Base-by-base conservation (phyloP, 2,113 vertebrate genomes). In the Barbus barbus region DNA sequence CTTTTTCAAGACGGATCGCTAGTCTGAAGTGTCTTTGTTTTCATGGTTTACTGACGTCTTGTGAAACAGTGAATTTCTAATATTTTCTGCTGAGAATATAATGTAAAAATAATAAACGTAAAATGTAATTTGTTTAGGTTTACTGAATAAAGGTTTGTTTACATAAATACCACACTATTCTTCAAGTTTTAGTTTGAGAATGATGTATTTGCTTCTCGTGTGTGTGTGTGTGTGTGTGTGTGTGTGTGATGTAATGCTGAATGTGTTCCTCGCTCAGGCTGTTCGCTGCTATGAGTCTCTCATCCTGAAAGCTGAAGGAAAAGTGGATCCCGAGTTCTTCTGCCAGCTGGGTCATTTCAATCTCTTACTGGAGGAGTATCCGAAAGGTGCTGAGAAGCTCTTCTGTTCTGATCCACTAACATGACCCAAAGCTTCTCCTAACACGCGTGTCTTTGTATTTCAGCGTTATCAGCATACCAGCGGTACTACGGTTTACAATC, bases 391-490 rank as follows among this genome's bases (percentile, higher is more conserved):
- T 91, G 75, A 7, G 20, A 9, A 18, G 8, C 20, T 3, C 1
- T 38, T 18, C 41, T 12, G 41, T 11, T 12, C 26, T 26, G 5
- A 4, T n/a, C n/a, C n/a, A n/a, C n/a, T n/a, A n/a, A n/a, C n/a
- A n/a, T n/a, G n/a, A 4, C 36, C 14, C 6, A 61, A 41, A 9
- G 3, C 2, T 41, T 9, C 16, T 14, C 8, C 2, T 26, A n/a
- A 18, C 14, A 20, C 67, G 61, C 71, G n/a, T 24, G 73, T 79
- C 1, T 44, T 13, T 91, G 63, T 90, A 44, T 93, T 93, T 56
- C 93, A 99, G 98, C 98, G 95, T 97, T 99, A 96, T 99, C 97
- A 92, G 97, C 97, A 93, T 99, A 99, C 96, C 98, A 99, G 97
- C 97, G 96, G 95, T 99, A 99, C 97, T 98, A 98, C 97, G 98